A percentile compares a stretch with the other conserved stretches of the same genome.
phyloP scores from a whole-genome alignment of 2,113 vertebrate genomes.

The Tenrec ecaudatus region DNA sequence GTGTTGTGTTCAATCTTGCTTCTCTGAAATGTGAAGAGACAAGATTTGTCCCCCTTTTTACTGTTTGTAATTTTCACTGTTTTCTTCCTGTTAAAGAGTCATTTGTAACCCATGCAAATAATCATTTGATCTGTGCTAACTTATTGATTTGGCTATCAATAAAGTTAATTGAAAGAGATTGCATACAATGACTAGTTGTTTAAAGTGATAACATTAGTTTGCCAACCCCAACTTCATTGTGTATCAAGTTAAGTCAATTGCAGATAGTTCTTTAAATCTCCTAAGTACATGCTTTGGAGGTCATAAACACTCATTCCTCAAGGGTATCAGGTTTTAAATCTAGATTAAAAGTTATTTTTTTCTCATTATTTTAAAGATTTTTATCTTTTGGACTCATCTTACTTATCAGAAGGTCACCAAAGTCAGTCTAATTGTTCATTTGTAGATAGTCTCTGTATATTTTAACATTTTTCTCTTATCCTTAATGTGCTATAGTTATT shows the following conservation, averaged over 20 bases:
- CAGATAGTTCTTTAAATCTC: not conserved
- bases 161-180: conserved; percentile 89
- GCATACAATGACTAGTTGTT: conserved; percentile 77
- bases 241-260: not conserved
- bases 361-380: not conserved
- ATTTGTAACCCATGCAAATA: conserved; percentile 91
- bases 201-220: conserved; percentile 42
- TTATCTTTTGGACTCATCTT: not conserved
- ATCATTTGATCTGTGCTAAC: conserved; percentile 90
- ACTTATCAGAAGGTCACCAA: not conserved
- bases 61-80: conserved; percentile 90
- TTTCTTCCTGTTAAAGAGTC: conserved; percentile 90
- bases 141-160: conserved; percentile 91
- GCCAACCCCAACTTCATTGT: conserved; percentile 5
- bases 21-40: conserved; percentile 84
- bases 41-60: conserved; percentile 90
- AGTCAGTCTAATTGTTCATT: not conserved
- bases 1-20: conserved; percentile 86
- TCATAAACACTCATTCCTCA: not conserved
- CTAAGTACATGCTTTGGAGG: not conserved
- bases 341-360: not conserved
- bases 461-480: conserved; percentile 47
- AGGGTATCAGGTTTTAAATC: conserved; percentile 29
- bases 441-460: not conserved
- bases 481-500: not conserved